Percentiles rank a stretch among this genome's conserved stretches.
phyloP scores from a whole-genome alignment of 2,888 invertebrate genomes.

The Drosophila bunnanda region DNA sequence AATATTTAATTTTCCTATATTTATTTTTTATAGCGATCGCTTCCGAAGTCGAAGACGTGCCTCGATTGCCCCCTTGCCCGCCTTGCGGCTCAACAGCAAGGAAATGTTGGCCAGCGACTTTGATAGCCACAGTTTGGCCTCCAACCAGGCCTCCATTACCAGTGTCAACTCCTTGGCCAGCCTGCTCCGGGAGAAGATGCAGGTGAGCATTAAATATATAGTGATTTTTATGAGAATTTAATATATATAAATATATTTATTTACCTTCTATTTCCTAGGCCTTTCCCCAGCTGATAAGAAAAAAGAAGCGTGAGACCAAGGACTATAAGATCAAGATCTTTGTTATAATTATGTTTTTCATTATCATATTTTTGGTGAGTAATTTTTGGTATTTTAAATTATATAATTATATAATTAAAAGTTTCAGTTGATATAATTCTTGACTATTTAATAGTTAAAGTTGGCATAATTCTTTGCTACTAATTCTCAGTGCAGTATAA shows the following conservation, averaged over 20 bases:
- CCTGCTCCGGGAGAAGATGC: constrained; percentile 92
- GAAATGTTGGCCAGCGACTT: constrained; percentile 86
- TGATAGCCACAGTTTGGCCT: constrained; percentile 84
- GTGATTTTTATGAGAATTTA: not conserved
- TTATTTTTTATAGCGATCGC: constrained; percentile 86
- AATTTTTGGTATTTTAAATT: too few relatives aligned
- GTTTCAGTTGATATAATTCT: too few relatives aligned
- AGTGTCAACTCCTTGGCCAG: constrained; percentile 94
- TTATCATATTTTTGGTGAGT: constrained; percentile 89
- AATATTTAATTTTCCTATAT: not conserved
- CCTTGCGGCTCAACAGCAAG: constrained; percentile 86
- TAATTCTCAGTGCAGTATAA: not conserved
- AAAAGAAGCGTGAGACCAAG: constrained; percentile 88
- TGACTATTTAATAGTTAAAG: too few relatives aligned
- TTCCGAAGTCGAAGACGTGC: constrained; percentile 88
- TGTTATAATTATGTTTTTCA: constrained; percentile 91
- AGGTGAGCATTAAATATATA: constrained; percentile 85
- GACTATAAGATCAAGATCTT: constrained; percentile 93
- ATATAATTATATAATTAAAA: too few relatives aligned
- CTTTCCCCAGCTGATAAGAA: constrained; percentile 90
- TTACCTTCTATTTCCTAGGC: constrained; percentile 85
- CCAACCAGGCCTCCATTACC: constrained; percentile 89
- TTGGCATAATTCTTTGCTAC: too few relatives aligned
- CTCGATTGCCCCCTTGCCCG: constrained; percentile 87
- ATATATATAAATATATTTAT: not conserved